Percentiles rank a stretch among this genome's conserved stretches.
Evolutionary conservation across 2,888 invertebrate genomes (phyloP).

Genomic region (Diachrysia chrysitis): DNA sequence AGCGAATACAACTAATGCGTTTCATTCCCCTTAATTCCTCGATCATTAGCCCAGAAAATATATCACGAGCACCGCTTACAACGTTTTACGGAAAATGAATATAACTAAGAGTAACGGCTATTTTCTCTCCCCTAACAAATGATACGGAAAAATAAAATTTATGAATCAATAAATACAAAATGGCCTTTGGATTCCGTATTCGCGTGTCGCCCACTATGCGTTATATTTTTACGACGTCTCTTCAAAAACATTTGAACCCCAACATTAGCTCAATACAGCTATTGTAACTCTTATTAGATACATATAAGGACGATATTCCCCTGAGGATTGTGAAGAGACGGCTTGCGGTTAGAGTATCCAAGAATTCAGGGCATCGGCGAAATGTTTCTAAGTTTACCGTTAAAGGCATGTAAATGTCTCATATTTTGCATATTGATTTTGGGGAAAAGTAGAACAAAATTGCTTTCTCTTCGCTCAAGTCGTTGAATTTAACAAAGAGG

Average conservation of each 20-base stretch:
- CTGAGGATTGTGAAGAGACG: constrained; percentile 5
- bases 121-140: constrained; percentile 49
- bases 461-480: constrained; percentile 23
- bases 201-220: constrained; percentile 49
- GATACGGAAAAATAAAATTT: constrained; percentile 56
- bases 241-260: constrained; percentile 51
- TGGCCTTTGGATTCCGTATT: constrained; percentile 51
- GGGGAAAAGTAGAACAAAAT: constrained; percentile 38
- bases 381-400: constrained; percentile 56
- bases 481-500: constrained; percentile 21
- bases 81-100: constrained; percentile 44
- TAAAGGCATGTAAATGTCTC: constrained; percentile 50
- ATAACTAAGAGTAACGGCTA: constrained; percentile 45
- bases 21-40: constrained; percentile 46
- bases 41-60: constrained; percentile 49
- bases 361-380: constrained; percentile 48
- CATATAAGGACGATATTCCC: constrained; percentile 24
- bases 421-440: constrained; percentile 57
- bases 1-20: constrained; percentile 33
- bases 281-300: constrained; percentile 23
- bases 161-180: constrained; percentile 61
- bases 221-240: constrained; percentile 56
- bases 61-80: constrained; percentile 45
- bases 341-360: constrained; percentile 37
- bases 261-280: constrained; percentile 27